These are phyloP conservation scores for Scolanthus callimorphus DNA, from an alignment of 92 coral and sea anemone genomes.

Conservation along the genomic window DNA sequence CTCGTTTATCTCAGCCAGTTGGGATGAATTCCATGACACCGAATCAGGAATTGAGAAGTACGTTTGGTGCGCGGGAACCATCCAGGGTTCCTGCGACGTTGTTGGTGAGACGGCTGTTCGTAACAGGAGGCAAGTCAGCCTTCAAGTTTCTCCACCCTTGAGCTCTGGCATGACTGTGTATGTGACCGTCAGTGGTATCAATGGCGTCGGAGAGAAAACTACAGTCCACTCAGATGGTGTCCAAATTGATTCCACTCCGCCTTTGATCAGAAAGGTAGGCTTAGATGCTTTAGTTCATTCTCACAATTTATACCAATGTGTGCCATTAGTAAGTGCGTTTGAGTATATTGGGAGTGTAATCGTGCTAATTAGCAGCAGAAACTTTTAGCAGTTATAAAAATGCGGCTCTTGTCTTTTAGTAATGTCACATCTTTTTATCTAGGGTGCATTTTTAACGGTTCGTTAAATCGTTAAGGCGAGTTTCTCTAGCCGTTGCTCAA, in stretches of 20 bases:
- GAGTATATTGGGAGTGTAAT: no score
- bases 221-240: conserved; percentile 78
- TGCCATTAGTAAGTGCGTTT: no score
- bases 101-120: conserved; percentile 48
- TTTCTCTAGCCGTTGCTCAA: no score
- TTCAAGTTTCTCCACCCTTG: conserved; percentile 65
- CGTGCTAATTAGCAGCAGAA: no score
- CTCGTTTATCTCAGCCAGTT: conserved; percentile 71
- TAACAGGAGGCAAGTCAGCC: conserved; percentile 43
- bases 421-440: no score
- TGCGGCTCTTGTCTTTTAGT: no score
- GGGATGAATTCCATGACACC: conserved; percentile 82
- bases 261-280: conserved; percentile 68
- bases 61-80: conserved; percentile 87
- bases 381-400: no score
- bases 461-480: no score
- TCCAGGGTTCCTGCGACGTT: conserved; percentile 74
- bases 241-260: conserved; percentile 74
- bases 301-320: no score
- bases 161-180: conserved; percentile 72
- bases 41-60: conserved; percentile 76
- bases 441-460: no score
- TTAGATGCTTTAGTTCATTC: no score
- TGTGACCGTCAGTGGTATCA: conserved; percentile 62
- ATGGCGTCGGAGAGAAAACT: conserved; percentile 79